Conservation (phyloP, 2,797 vertebrate genomes). For the Pantherophis vulpinus region DNA sequence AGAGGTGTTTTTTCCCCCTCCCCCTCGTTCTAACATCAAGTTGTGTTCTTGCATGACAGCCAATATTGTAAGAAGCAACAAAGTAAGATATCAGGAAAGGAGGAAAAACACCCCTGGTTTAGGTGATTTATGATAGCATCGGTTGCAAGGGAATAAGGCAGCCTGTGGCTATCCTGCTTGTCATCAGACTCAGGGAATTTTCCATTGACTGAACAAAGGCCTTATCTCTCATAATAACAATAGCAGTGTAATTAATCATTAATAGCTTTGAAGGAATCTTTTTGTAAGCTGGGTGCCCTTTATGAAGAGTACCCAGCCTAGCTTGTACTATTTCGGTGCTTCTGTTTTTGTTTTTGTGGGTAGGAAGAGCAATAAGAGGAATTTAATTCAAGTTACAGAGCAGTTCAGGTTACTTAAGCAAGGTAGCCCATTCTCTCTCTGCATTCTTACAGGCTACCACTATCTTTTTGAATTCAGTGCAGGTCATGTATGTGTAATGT, state of each 20-base stretch:
- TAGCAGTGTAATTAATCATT: background rate
- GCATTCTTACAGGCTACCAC: background rate
- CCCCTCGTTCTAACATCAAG: background rate
- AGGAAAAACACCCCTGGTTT: background rate
- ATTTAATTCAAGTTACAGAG: background rate
- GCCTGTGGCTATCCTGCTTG: background rate
- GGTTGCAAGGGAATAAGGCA: background rate
- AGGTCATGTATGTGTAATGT: background rate
- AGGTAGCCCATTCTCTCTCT: background rate
- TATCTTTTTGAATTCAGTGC: background rate
- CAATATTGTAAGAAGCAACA: background rate
- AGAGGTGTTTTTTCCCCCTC: background rate
- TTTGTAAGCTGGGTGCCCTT: background rate
- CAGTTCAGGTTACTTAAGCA: background rate
- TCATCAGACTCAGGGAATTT: background rate
- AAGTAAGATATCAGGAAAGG: background rate
- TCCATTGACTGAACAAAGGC: background rate
- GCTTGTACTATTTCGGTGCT: background rate
- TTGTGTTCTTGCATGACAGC: background rate
- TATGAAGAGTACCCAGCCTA: background rate
- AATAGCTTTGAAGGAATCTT: background rate
- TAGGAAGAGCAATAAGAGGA: background rate
- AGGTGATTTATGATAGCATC: conserved; percentile 7
- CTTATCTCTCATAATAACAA: background rate
- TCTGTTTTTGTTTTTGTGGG: background rate